phyloP scores from a whole-genome alignment of 2,113 vertebrate genomes.

The Syngnathoides biaculeatus region DNA sequence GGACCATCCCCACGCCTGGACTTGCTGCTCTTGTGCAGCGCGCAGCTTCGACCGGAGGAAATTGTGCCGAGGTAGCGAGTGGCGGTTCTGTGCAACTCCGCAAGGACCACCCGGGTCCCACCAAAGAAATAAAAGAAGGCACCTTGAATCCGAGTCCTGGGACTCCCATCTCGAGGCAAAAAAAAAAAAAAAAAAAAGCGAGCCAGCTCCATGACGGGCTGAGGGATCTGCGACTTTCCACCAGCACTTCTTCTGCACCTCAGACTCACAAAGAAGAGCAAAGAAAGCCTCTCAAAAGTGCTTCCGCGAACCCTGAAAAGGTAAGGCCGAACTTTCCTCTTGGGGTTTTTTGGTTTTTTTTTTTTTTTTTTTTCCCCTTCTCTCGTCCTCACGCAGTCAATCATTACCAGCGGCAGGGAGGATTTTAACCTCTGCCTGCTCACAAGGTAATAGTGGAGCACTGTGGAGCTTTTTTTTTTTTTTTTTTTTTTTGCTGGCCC shows the following conservation, averaged over 20 bases:
- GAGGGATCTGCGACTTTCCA: conserved; percentile 32
- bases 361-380: neutral
- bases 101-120: conserved; percentile 19
- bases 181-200: too few species aligned
- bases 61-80: neutral
- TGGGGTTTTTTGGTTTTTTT: too few species aligned
- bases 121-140: too few species aligned
- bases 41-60: conserved; percentile 10
- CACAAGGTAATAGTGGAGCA: conserved; percentile 32
- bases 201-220: conserved; percentile 47
- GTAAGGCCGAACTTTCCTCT: conserved; percentile 42
- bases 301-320: conserved; percentile 34
- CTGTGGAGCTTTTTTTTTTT: neutral
- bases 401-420: conserved; percentile 8
- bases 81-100: conserved; percentile 7
- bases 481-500: neutral
- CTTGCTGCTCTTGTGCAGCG: conserved; percentile 58
- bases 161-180: conserved; percentile 3
- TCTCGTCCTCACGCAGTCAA: conserved; percentile 2
- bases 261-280: conserved; percentile 18
- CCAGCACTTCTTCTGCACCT: conserved; percentile 19
- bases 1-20: conserved; percentile 70
- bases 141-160: neutral
- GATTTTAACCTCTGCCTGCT: conserved; percentile 19
- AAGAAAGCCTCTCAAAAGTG: neutral